Percentiles rank a stretch among this genome's conserved stretches.
phyloP scores from a whole-genome alignment of 2,797 vertebrate species.

The Rhinophrynus dorsalis region DNA sequence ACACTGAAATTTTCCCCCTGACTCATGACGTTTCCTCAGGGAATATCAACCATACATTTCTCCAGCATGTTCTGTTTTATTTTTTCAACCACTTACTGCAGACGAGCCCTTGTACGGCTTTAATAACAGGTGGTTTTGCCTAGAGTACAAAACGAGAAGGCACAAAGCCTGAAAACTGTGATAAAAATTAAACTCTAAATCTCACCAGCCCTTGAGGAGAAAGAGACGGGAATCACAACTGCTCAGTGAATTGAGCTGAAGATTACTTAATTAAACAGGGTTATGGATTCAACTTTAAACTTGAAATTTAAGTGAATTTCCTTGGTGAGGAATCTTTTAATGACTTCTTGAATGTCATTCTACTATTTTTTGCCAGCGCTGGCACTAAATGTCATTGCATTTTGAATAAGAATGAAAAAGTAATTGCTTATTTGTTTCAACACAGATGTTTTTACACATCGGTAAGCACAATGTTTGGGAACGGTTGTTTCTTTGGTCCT shows the following conservation, averaged over 20 bases:
- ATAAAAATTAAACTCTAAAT: constrained; percentile 67
- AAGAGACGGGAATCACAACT: constrained; percentile 58
- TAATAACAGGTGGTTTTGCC: constrained; percentile 62
- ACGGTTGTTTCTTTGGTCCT: constrained; percentile 48
- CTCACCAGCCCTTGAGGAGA: constrained; percentile 58
- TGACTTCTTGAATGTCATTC: constrained; percentile 60
- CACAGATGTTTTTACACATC: constrained; percentile 47
- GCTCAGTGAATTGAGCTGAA: constrained; percentile 60
- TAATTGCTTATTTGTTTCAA: constrained; percentile 56
- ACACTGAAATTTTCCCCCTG: constrained; percentile 59
- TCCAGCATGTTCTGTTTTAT: constrained; percentile 52
- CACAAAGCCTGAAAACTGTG: constrained; percentile 58
- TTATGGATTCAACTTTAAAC: constrained; percentile 63
- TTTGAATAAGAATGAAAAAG: constrained; percentile 54
- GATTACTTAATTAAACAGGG: constrained; percentile 68
- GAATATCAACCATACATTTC: constrained; percentile 57
- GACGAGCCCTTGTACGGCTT: constrained; percentile 60
- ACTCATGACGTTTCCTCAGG: constrained; percentile 59
- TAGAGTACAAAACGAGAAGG: constrained; percentile 50
- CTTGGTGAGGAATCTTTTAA: constrained; percentile 53
- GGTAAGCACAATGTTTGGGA: constrained; percentile 36
- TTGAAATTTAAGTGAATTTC: constrained; percentile 63
- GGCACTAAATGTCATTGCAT: constrained; percentile 52
- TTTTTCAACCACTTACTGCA: constrained; percentile 58
- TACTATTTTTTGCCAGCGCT: constrained; percentile 32